Evolutionary conservation across 2,797 vertebrate species (phyloP).

Genomic region (Sebastes kiyomatsui): DNA sequence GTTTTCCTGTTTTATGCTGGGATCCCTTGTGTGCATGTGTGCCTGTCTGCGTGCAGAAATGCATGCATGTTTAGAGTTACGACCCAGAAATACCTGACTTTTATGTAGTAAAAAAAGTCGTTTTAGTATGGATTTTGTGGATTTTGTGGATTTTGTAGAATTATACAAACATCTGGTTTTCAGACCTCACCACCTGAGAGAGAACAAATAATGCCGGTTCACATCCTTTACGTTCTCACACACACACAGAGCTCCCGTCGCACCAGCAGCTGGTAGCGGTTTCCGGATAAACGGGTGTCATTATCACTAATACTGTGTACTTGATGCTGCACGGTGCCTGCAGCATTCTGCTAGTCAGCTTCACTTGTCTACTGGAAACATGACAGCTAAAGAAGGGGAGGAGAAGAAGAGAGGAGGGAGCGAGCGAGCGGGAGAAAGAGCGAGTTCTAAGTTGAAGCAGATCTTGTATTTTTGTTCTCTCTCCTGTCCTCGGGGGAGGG

Average conservation of each 20-base stretch:
- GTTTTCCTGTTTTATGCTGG: slow-evolving; percentile 1
- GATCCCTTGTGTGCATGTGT: background rate
- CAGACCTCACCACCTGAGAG: slow-evolving; percentile 9
- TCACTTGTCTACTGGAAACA: slow-evolving; percentile 36
- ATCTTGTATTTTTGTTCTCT: slow-evolving; percentile 22
- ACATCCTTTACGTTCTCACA: background rate
- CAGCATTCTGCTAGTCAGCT: slow-evolving; percentile 42
- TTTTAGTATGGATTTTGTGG: background rate
- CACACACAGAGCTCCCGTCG: slow-evolving; percentile 5
- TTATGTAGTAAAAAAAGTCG: background rate
- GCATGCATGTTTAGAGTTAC: background rate
- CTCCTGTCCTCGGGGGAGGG: slow-evolving; percentile 12
- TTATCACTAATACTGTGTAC: slow-evolving; percentile 57
- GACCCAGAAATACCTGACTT: background rate
- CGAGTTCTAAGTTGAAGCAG: slow-evolving; percentile 53
- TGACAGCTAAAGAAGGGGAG: slow-evolving; percentile 12
- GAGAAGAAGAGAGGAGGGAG: background rate
- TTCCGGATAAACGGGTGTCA: slow-evolving; percentile 50
- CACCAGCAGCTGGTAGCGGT: slow-evolving; percentile 14
- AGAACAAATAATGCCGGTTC: background rate
- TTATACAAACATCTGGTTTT: slow-evolving; percentile 27
- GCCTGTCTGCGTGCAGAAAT: background rate
- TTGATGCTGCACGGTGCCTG: slow-evolving; percentile 43
- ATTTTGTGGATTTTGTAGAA: background rate
- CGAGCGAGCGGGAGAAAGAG: background rate